Evolutionary conservation across 1,140 invertebrate genomes (phyloP).

Genomic region (Sitophilus oryzae): DNA sequence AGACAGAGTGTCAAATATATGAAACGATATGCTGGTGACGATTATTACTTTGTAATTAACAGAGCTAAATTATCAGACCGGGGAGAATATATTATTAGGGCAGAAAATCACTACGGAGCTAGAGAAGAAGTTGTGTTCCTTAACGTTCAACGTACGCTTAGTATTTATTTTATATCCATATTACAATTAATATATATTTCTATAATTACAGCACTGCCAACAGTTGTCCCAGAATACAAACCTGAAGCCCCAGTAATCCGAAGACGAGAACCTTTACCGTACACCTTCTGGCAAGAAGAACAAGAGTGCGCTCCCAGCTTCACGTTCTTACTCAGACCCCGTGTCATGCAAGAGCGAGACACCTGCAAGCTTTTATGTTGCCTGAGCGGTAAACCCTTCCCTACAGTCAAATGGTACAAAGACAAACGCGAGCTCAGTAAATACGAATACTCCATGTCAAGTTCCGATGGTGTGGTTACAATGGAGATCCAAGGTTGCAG

Average conservation of each 20-base stretch:
- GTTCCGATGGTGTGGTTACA: constrained; percentile 89
- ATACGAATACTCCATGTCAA: constrained; percentile 82
- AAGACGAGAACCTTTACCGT: constrained; percentile 72
- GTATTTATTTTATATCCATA: constrained; percentile 36
- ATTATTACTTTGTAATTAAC: constrained; percentile 97
- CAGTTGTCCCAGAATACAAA: constrained; percentile 71
- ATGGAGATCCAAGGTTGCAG: constrained; percentile 94
- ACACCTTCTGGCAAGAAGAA: constrained; percentile 84
- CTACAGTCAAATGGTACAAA: constrained; percentile 90
- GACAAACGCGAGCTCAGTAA: constrained; percentile 85
- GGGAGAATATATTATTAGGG: constrained; percentile 94
- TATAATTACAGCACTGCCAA: constrained; percentile 65
- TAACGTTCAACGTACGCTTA: constrained; percentile 94
- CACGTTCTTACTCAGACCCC: constrained; percentile 93
- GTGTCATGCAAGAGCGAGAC: constrained; percentile 92
- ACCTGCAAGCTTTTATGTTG: constrained; percentile 97
- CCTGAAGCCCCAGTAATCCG: constrained; percentile 66
- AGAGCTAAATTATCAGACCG: constrained; percentile 90
- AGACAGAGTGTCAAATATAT: constrained; percentile 98
- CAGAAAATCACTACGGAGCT: constrained; percentile 96
- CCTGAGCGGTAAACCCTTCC: constrained; percentile 86
- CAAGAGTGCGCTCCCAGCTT: constrained; percentile 88
- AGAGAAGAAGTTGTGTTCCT: constrained; percentile 95
- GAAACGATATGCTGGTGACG: constrained; percentile 94
- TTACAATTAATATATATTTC: constrained; percentile 4